phyloP scores from a whole-genome alignment of 2,888 invertebrate genomes.

The Podabrus alpinus region DNA sequence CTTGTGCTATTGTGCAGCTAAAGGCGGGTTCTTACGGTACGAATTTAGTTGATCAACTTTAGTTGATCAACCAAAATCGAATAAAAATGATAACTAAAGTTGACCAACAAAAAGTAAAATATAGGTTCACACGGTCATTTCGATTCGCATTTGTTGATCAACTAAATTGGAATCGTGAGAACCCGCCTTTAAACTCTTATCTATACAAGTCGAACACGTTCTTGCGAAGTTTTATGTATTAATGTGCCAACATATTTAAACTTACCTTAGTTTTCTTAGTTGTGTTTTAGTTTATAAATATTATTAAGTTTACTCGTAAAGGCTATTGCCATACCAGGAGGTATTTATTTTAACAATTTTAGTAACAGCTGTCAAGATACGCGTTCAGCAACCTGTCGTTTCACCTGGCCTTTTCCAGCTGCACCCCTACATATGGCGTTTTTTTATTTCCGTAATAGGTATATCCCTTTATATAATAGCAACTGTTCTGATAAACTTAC shows the following conservation, averaged over 20 bases:
- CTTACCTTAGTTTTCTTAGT: not conserved
- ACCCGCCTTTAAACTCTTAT: no score
- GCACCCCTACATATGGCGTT: conserved; percentile 37
- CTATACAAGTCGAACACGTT: not conserved
- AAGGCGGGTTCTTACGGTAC: no score
- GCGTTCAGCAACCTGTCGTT: conserved; percentile 43
- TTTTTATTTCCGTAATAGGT: conserved; percentile 13
- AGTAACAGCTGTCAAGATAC: conserved; percentile 35
- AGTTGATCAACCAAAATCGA: no score
- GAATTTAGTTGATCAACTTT: no score
- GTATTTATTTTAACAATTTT: conserved; percentile 5
- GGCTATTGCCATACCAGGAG: not conserved
- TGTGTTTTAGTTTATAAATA: no score
- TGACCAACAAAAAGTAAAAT: no score
- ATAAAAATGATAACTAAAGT: no score
- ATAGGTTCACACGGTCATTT: no score
- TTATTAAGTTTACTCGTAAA: not conserved
- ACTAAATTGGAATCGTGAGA: no score
- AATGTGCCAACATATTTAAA: not conserved
- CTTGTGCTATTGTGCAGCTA: not conserved
- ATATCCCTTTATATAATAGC: not conserved
- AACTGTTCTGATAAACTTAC: not conserved
- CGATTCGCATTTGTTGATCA: no score
- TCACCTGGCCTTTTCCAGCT: conserved; percentile 44
- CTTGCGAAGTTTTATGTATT: not conserved